These are phyloP conservation scores for Pomatorhinus ruficollis DNA, from an alignment of 2,113 vertebrate genomes.

Conservation along the genomic window DNA sequence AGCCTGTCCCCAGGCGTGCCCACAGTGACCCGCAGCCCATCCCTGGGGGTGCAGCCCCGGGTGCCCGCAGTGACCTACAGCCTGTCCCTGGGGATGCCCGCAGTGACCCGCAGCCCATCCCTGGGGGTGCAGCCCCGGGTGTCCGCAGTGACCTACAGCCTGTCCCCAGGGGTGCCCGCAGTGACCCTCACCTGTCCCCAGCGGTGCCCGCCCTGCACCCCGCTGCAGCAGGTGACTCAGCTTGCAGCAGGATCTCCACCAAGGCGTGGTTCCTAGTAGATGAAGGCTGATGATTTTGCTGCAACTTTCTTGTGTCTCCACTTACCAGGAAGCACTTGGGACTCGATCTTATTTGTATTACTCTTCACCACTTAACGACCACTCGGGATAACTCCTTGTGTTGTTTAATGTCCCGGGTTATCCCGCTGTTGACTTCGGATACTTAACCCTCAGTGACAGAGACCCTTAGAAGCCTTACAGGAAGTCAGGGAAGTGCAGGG, in stretches of 20 bases:
- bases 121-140: neutral
- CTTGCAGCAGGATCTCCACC: neutral
- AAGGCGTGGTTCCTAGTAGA: rapidly evolving
- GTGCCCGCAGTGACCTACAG: neutral
- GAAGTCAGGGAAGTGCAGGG: neutral
- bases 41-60: too few species aligned
- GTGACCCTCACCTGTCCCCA: neutral
- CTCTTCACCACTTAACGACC: neutral
- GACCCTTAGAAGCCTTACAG: neutral
- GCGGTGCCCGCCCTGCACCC: rapidly evolving
- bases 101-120: neutral
- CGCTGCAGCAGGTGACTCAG: neutral
- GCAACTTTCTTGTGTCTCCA: neutral
- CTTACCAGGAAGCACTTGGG: neutral
- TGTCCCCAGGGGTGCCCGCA: neutral
- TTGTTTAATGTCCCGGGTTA: neutral
- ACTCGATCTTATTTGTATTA: neutral
- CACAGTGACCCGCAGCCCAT: too few species aligned
- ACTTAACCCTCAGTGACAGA: neutral
- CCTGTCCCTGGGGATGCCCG: neutral
- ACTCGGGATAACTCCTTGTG: neutral
- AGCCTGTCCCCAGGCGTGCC: neutral
- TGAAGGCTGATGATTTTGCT: neutral
- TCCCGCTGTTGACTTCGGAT: neutral
- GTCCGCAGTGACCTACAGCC: neutral